Evolutionary conservation across 2,888 invertebrate genomes (phyloP), one percentile per base, ranked within the genome.

Genomic region (Ochropleura plecta): DNA sequence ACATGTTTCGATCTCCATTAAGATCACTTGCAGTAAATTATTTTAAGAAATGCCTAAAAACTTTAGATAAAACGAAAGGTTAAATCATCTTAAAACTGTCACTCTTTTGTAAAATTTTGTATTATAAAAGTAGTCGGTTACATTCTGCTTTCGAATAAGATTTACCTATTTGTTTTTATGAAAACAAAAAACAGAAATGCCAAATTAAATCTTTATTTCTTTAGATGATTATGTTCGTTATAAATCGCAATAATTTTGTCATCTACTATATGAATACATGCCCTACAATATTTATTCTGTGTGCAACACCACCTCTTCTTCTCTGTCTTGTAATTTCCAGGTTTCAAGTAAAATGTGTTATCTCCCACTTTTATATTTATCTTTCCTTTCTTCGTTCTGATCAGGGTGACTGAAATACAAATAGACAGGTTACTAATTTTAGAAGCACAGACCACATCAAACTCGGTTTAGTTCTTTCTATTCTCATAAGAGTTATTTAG

Each of bases 211-310:
- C 68, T 42, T 76, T 89, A 93, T 90, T 91, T 94, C 79, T 91
- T 94, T 12, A 93, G 93, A 82, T 95, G 95, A 73, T 94, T 94
- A 82, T 95, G 95, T 77, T 91, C 86, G 60, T 94, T 94, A 72
- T 90, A 91, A 62, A 94, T 92, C 8, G 93, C 93, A 42, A 95
- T 89, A 63, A 95, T 95, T 81, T 92, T 92, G 70, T 94, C 91
- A 65, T 94, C 90, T 0, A 92, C 91, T 0, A 92, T 89, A 40
- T 94, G 92, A 14, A 95, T 83, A 42, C 92, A 91, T 0, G 95
- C 95, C 65, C 84, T 91, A 72, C 95, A 95, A 69, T 95, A 94
- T 67, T 91, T 94, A 73, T 95, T 94, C 74, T 93, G 92, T 0
- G 94, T 92, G 60, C 94, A 94, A 59, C 92, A 87, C 94, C 94